Evolutionary conservation across 1,140 invertebrate genomes (phyloP), one percentile per base, ranked within the genome.

Genomic region (Vanessa tameamea): DNA sequence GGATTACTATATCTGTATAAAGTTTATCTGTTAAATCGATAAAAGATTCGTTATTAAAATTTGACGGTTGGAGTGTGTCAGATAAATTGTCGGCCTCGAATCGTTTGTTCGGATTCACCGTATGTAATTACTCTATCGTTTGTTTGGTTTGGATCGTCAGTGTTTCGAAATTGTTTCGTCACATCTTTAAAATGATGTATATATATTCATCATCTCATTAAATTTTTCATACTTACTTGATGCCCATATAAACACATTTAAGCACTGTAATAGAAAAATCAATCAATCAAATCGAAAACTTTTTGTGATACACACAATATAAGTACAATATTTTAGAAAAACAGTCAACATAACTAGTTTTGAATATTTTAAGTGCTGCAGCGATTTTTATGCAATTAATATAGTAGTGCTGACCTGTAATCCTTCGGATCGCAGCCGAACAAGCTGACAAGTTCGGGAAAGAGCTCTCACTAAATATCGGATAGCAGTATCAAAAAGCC

Each of bases 41-140:
- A 84, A 88, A 85, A 88, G 79, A 87, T 84, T 84, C 86, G 85
- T 90, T 90, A 90, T 90, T 89, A 86, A 87, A 90, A 90, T 89
- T 89, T 84, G 83, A 87, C 86, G 85, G 82, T 89, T 90, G 78
- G 83, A 85, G 82, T 89, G 85, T 89, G 87, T 91, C 86, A 84
- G 87, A 87, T 89, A 86, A 88, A 90, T 89, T 82, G 82, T 89
- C 84, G 87, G 86, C 82, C 82, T 87, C 85, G 79, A 81, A 86
- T 83, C 78, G 73, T 80, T 90, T 90, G 87, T 90, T 88, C 87
- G 81, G 81, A 89, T 87, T 85, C 88, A 88, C 82, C 65, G 81
- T 83, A 72, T 76, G 84, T 91, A 91, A 90, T 91, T 89, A 89
- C 83, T 77, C 69, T 72, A 73, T 82, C 68, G 70, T 75, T 72